phyloP scores from a whole-genome alignment of 2,888 invertebrate genomes.

The Cerastoderma edule region DNA sequence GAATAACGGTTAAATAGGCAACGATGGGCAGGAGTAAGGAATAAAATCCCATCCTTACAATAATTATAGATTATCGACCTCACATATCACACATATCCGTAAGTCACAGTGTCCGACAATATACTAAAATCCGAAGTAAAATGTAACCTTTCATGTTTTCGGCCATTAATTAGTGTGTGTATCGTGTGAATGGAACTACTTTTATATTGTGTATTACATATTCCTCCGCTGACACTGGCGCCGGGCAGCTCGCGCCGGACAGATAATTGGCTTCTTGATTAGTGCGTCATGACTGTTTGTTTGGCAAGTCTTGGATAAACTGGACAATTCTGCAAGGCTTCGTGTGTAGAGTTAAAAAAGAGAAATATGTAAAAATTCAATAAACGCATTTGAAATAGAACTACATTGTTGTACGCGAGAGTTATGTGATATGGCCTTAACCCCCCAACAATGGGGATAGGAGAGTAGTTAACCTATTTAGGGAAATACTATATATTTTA shows the following conservation, averaged over 20 bases:
- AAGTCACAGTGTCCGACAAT: constrained; percentile 25
- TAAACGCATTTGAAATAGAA: no score
- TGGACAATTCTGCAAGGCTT: no score
- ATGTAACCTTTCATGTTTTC: constrained; percentile 49
- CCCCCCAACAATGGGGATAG: no score
- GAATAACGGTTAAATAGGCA: constrained; percentile 42
- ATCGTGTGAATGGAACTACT: constrained; percentile 53
- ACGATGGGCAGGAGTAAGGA: constrained; percentile 50
- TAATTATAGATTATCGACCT: constrained; percentile 35
- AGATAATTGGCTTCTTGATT: no score
- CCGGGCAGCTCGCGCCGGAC: background rate
- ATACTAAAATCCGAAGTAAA: constrained; percentile 45
- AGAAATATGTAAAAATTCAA: no score
- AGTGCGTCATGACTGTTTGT: no score
- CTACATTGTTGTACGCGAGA: no score
- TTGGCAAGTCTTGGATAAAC: no score
- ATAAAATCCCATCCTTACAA: constrained; percentile 65
- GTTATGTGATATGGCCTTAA: no score
- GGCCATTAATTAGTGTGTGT: constrained; percentile 57
- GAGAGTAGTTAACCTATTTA: no score
- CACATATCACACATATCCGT: constrained; percentile 45
- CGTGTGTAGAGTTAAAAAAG: no score
- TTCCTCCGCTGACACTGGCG: constrained; percentile 50
- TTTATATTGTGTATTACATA: constrained; percentile 33
- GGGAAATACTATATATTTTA: no score